Base-by-base conservation (phyloP, 2,113 vertebrate genomes). In the Merops nubicus region DNA sequence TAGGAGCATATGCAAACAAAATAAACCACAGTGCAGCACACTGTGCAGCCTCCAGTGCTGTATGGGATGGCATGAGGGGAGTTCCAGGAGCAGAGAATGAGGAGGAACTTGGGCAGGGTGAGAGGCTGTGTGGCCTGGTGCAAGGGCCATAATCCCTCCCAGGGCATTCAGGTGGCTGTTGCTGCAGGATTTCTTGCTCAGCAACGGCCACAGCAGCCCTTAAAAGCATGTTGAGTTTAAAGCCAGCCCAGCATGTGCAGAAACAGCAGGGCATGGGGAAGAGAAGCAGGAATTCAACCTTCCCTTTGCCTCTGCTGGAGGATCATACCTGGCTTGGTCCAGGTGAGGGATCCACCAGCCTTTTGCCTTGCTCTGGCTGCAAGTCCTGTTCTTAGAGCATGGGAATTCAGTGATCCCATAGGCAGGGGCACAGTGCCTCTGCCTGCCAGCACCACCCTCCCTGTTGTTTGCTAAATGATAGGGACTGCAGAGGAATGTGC, bases 1-100 rank as follows among this genome's bases (percentile, higher is more conserved):
- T 47, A 34, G 72, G 73, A 91, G 53, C 23, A 1, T 42, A 69
- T 60, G 82, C 79, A 91, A 96, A 64, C 84, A 90, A 57, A 85
- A 72, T 33, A 43, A 74, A 42, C 29, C 53, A 17, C 14, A 3
- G 40, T 7, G 38, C 60, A 43, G 63, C 1, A 0, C 31, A 1
- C 1, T 5, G 31, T 2, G 62, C 13, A 23, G 47, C 36, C 73
- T 85, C 59, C 68, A 8, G 45, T 29, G 51, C 51, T 3, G 1
- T 36, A 3, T 23, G 56, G 54, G 73, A 59, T 73, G 84, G 29
- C 13, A 3, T 38, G 56, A 73, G 31, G 48, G 64, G 19, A 33
- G 59, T 75, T 20, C 43, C 80, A 26, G 21, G 6, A 48, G 80
- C 15, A 62, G 59, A 57, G 56, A 23, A 78, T 33, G 33, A 28